Base-by-base conservation (phyloP, 2,113 vertebrate genomes). In the Phaethon lepturus region DNA sequence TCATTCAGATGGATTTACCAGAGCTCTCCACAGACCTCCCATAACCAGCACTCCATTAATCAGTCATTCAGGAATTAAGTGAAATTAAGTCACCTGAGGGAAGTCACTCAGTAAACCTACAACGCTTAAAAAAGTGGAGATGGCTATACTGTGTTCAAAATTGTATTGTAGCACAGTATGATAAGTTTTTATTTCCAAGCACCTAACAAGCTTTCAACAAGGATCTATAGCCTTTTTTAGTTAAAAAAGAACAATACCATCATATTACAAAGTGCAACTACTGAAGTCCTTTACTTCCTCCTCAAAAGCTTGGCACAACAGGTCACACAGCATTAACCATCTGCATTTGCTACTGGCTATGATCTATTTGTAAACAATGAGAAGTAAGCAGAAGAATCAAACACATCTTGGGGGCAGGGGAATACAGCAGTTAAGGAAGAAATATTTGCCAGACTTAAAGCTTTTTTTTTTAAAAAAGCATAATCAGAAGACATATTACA, bases 321-420 rank as follows among this genome's bases (percentile, higher is more conserved):
- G 8, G 35, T 13, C 3, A 6, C 1, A 1, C 0, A 62, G n/a
- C 20, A 35, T 0, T 20, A 9, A 33, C 18, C 40, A 17, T 0
- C 53, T 29, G 11, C 13, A 17, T 17, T 64, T 35, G 7, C 31
- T 50, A 33, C 22, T 4, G 10, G 22, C 20, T 68, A 7, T 7
- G 4, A 69, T 2, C 13, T 17, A 3, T 25, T 56, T 22, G 3
- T n/a, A 82, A 82, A 8, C 12, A 68, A 40, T 5, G 2, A 77
- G 44, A 49, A 76, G 18, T 1, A 38, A 72, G 9, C 17, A 62
- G 20, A 71, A 55, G 3, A 71, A 22, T 22, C 22, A 85, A 87
- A 40, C 2, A 1, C 6, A 15, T 13, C 16, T 52, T 8, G 19
- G 7, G 16, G 11, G 13, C 17, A 68, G 17, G 13, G 2, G 12